These are phyloP conservation scores for Diacarnus erythraeanus DNA, from an alignment of 37 sponge, comb jelly and placozoan species.

Conservation along the genomic window DNA sequence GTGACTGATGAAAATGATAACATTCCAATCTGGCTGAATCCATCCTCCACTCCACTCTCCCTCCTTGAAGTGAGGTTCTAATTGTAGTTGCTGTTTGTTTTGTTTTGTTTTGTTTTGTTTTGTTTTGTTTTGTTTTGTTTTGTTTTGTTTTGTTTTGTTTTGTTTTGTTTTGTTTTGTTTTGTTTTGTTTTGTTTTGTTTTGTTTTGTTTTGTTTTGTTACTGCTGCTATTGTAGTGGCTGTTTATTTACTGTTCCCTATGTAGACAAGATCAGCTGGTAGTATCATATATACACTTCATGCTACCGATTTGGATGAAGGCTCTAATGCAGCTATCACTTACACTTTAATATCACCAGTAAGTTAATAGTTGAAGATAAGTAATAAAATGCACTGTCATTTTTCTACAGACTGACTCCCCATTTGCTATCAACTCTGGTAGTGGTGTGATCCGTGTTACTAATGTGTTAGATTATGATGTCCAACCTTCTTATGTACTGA, in stretches of 20 bases:
- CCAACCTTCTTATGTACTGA: not conserved
- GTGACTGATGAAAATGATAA: conserved; percentile 19
- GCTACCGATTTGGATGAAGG: not conserved
- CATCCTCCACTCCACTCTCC: not conserved
- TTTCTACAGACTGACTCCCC: not conserved
- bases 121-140: too few species aligned
- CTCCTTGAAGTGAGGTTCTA: not conserved
- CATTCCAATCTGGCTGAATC: not conserved
- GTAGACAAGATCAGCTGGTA: not conserved
- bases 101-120: too few species aligned
- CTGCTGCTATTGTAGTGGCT: not conserved
- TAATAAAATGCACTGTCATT: not conserved
- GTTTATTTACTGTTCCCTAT: not conserved
- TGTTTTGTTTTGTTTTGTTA: too few species aligned
- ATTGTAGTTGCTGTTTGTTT: not conserved
- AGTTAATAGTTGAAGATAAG: not conserved
- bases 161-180: too few species aligned
- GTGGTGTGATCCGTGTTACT: not conserved
- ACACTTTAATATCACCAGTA: not conserved
- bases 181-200: too few species aligned
- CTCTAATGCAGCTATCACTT: not conserved
- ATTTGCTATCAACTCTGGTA: not conserved
- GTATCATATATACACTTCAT: not conserved
- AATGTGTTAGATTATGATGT: conserved; percentile 2
- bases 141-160: too few species aligned